These are phyloP conservation scores for Trissolcus brochymenae DNA, from an alignment of 2,888 invertebrate genomes.

Conservation along the genomic window DNA sequence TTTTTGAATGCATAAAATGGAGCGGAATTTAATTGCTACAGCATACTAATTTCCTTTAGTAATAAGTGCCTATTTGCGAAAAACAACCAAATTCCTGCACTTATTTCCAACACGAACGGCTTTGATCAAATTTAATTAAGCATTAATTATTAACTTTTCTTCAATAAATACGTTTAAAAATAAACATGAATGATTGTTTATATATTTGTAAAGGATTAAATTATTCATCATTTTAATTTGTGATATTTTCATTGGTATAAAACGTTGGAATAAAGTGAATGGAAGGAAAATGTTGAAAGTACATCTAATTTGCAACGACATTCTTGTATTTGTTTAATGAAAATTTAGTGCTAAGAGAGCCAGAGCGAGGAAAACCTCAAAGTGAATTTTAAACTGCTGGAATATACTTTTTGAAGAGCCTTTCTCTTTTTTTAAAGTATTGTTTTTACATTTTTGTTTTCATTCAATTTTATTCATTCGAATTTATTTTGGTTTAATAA, in stretches of 20 bases:
- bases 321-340: slow-evolving; percentile 26
- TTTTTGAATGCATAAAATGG: slow-evolving; percentile 17
- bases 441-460: not conserved
- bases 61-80: slow-evolving; percentile 1
- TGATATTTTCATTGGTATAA: too few species aligned
- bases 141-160: too few species aligned
- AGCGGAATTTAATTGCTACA: slow-evolving; percentile 17
- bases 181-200: not conserved
- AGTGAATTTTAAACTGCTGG: slow-evolving; percentile 34
- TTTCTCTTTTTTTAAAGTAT: slow-evolving; percentile 12
- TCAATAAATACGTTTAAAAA: not conserved
- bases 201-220: not conserved
- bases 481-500: too few species aligned
- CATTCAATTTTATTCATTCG: not conserved
- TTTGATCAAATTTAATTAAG: not conserved
- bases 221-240: not conserved
- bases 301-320: slow-evolving; percentile 8
- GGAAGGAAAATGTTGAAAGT: not conserved
- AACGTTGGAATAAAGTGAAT: not conserved
- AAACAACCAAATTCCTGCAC: not conserved
- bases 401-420: slow-evolving; percentile 38
- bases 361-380: slow-evolving; percentile 30
- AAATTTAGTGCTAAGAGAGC: slow-evolving; percentile 21
- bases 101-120: not conserved
- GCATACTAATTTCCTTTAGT: slow-evolving; percentile 14